Conservation (phyloP, 2,888 invertebrate genomes). For the Machimus rusticus region DNA sequence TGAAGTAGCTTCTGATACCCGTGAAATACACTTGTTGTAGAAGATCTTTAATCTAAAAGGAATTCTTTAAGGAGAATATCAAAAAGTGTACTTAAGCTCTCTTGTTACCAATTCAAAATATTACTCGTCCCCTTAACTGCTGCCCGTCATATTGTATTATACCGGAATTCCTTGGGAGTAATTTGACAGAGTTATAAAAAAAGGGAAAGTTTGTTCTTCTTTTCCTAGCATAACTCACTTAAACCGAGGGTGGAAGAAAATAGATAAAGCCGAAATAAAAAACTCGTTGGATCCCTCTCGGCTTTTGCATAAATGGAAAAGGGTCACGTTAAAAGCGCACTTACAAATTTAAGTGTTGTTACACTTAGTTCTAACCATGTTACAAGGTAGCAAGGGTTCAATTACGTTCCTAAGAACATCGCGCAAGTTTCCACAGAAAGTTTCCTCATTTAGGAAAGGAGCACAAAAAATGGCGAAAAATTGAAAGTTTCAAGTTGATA, state of each 20-base stretch:
- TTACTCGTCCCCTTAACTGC: background rate
- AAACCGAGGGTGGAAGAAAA: background rate
- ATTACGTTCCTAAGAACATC: slow-evolving; percentile 18
- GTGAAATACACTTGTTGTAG: background rate
- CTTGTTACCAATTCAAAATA: background rate
- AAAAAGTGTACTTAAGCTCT: background rate
- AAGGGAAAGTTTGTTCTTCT: background rate
- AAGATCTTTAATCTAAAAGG: background rate
- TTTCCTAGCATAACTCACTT: background rate
- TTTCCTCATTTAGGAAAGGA: slow-evolving; percentile 33
- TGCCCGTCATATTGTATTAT: background rate
- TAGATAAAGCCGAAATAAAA: background rate
- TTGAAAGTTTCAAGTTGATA: slow-evolving; percentile 32
- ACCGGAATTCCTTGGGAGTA: background rate
- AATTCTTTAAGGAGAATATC: background rate
- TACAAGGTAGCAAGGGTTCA: slow-evolving; percentile 12
- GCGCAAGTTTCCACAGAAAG: background rate
- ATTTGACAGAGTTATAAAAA: background rate
- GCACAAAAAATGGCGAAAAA: slow-evolving; percentile 9
- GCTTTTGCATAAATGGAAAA: background rate
- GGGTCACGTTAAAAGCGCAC: slow-evolving; percentile 10
- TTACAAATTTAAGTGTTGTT: slow-evolving; percentile 27
- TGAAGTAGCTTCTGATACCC: background rate
- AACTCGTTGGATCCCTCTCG: background rate
- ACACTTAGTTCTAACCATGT: slow-evolving; percentile 4